Percentiles rank a stretch among this genome's conserved stretches.
Conservation (phyloP, 2,113 vertebrate genomes). For the Hippocampus mohnikei region DNA sequence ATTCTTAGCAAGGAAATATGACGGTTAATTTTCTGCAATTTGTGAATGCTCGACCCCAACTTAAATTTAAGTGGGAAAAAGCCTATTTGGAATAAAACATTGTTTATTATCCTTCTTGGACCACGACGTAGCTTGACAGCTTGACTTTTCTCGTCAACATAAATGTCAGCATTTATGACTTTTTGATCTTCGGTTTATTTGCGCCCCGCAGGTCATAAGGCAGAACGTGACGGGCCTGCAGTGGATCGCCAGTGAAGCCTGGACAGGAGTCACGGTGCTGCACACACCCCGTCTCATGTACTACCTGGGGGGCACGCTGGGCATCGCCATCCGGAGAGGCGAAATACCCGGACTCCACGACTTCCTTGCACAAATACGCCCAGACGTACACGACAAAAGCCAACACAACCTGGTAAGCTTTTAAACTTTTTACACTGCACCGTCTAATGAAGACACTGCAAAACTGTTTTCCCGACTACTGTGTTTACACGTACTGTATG, state of each 20-base stretch:
- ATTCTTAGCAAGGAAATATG: not conserved
- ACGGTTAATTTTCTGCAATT: not conserved
- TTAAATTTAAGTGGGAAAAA: too few species aligned
- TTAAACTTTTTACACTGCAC: not conserved
- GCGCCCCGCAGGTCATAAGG: slow-evolving; percentile 33
- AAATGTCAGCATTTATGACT: not conserved
- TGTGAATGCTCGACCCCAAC: too few species aligned
- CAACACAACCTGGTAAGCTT: slow-evolving; percentile 48
- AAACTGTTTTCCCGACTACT: too few species aligned
- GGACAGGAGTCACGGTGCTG: slow-evolving; percentile 66
- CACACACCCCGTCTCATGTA: slow-evolving; percentile 31
- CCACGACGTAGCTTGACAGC: not conserved
- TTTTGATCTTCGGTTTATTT: not conserved
- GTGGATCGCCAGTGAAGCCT: slow-evolving; percentile 75
- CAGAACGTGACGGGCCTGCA: slow-evolving; percentile 71
- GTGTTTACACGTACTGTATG: not conserved
- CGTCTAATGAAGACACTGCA: not conserved
- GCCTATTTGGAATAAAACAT: too few species aligned
- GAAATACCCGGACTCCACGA: slow-evolving; percentile 62
- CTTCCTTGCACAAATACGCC: slow-evolving; percentile 51
- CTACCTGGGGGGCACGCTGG: slow-evolving; percentile 63
- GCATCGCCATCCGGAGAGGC: slow-evolving; percentile 64
- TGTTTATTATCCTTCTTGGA: too few species aligned
- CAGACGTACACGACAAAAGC: slow-evolving; percentile 19
- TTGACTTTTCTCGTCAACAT: not conserved